Base-by-base conservation (phyloP, 2,797 vertebrate species). In the Poecile montanus region DNA sequence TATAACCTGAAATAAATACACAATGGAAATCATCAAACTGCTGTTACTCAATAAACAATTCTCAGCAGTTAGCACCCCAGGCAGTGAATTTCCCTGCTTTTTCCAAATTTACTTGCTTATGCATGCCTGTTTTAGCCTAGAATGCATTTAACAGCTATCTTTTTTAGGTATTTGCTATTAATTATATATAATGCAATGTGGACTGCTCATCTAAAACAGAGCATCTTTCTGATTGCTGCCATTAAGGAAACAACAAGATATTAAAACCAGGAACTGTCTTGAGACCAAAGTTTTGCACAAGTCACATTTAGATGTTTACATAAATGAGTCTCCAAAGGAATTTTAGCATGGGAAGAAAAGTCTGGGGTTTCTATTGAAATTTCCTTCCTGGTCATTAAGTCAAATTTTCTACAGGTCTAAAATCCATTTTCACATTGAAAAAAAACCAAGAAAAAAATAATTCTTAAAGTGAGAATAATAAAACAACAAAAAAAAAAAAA, bases 1-100 rank as follows among this genome's bases (percentile, higher is more conserved):
- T 92, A 58, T n/a, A 71, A 57, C 4, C 21, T 10, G 7, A 50
- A 56, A 66, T 70, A 87, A 89, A 72, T 27, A 62, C 11, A 40
- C 16, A 85, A 10, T 36, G 48, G n/a, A 79, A 88, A 73, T 53
- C 44, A 58, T 71, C 34, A 70, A 79, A 62, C 13, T 48, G 18
- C 53, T 85, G 53, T 65, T 70, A 60, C 17, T 50, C 74, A 73
- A 75, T 62, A 87, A 91, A 56, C 11, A 84, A 51, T 65, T 72
- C 36, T 85, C 38, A 34, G 36, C 34, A 80, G 23, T 47, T 48
- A 50, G 6, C 26, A 57, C 20, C 13, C 21, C 22, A 71, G 61
- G 61, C 2, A 74, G 25, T 71, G 61, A 80, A 91, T 60, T 13
- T 19, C 23, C 57, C 71, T 63, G 29, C 13, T 89, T 83, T 80